Evolutionary conservation across 2,797 vertebrate genomes (phyloP).

Genomic region (Spondyliosoma cantharus): DNA sequence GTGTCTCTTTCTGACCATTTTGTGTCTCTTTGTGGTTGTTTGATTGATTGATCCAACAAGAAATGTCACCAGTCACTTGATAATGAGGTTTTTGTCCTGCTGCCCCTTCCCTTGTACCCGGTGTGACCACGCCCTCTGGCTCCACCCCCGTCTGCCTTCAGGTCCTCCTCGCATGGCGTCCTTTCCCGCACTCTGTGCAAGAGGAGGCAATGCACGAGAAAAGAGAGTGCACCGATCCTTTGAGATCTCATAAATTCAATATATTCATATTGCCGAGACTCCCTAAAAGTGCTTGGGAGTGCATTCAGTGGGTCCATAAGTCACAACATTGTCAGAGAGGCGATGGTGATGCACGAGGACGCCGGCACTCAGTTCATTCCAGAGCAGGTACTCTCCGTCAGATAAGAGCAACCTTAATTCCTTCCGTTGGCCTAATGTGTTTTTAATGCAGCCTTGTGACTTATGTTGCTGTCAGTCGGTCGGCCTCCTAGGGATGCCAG

Average conservation of each 20-base stretch:
- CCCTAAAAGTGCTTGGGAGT: slow-evolving; percentile 80
- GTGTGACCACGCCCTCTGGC: neutral
- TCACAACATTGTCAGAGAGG: slow-evolving; percentile 81
- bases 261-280: slow-evolving; percentile 72
- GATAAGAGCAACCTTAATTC: slow-evolving; percentile 83
- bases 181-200: slow-evolving; percentile 15
- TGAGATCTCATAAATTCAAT: slow-evolving; percentile 80
- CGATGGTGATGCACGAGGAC: slow-evolving; percentile 80
- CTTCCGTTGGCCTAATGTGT: slow-evolving; percentile 85
- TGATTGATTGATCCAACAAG: neutral
- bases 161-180: neutral
- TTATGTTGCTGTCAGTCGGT: slow-evolving; percentile 84
- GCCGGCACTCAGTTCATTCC: slow-evolving; percentile 65
- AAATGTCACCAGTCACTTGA: neutral
- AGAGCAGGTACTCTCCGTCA: slow-evolving; percentile 76
- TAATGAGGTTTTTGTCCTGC: neutral
- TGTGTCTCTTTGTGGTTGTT: neutral
- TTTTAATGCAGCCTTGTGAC: slow-evolving; percentile 87
- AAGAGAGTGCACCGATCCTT: slow-evolving; percentile 62
- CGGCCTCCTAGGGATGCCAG: slow-evolving; percentile 74
- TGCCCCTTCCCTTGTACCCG: neutral
- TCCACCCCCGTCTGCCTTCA: neutral
- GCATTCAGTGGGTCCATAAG: slow-evolving; percentile 81
- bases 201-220: slow-evolving; percentile 22
- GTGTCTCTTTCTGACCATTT: neutral